phyloP scores from a whole-genome alignment of 1,140 invertebrate species.

The Berghia stephanieae region DNA sequence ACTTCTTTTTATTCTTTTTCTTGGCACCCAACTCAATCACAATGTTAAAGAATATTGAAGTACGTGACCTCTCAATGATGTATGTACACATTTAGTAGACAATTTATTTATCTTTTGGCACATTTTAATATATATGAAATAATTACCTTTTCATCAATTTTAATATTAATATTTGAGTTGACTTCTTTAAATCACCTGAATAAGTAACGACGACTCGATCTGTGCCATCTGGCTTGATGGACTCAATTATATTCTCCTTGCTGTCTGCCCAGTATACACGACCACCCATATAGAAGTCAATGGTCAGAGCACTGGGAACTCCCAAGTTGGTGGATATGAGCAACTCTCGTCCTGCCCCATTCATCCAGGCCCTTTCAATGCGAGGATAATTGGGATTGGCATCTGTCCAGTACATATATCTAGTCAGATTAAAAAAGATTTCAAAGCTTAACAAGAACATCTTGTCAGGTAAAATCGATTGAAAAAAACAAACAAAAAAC shows the following conservation, averaged over 20 bases:
- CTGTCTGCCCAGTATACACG: constrained; percentile 95
- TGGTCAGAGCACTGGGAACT: constrained; percentile 85
- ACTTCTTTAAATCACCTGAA: constrained; percentile 62
- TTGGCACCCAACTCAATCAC: not conserved
- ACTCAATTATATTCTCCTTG: constrained; percentile 91
- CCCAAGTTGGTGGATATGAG: constrained; percentile 82
- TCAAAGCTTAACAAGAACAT: too few relatives aligned
- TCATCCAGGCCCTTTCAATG: constrained; percentile 84
- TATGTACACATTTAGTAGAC: not conserved
- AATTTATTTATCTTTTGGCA: not conserved
- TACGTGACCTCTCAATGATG: not conserved
- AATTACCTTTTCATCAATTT: not conserved
- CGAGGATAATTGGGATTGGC: constrained; percentile 79
- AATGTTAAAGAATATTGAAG: not conserved
- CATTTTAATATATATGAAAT: not conserved
- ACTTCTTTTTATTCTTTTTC: too few relatives aligned
- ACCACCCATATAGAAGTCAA: constrained; percentile 86
- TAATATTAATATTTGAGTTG: not conserved
- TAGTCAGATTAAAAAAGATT: too few relatives aligned
- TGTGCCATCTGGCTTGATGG: constrained; percentile 84
- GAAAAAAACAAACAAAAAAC: too few relatives aligned
- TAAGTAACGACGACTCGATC: constrained; percentile 79
- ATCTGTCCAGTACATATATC: constrained; percentile 90
- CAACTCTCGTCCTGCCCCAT: constrained; percentile 84
- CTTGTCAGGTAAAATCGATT: too few relatives aligned